A percentile compares a stretch with the other conserved stretches of the same genome.
These are phyloP conservation scores for Mastigias papua DNA, from an alignment of 30 jellyfish, hydroid and myxozoan species.

Conservation along the genomic window DNA sequence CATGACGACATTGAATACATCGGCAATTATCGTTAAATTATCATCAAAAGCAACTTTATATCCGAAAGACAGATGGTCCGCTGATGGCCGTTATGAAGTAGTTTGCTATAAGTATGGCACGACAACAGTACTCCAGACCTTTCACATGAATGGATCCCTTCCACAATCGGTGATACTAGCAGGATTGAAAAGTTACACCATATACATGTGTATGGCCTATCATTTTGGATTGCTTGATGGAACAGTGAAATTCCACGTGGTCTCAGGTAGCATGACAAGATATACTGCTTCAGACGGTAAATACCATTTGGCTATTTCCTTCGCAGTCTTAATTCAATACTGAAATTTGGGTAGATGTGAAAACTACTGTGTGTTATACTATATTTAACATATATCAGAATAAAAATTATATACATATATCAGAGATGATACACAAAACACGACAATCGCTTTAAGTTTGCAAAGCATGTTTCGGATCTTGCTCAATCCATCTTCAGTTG, in stretches of 20 bases:
- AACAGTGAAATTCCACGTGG: neutral
- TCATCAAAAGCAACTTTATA: neutral
- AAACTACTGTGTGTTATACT: neutral
- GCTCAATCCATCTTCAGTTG: no score
- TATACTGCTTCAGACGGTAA: neutral
- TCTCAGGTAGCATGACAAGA: neutral
- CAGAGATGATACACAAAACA: no score
- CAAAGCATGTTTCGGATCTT: no score
- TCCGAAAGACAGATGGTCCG: constrained; percentile 14
- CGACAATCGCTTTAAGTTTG: no score
- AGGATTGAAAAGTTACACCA: constrained; percentile 6
- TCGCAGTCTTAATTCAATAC: neutral
- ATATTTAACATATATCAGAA: no score
- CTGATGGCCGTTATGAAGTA: neutral
- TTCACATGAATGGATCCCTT: neutral
- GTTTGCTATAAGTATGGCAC: neutral
- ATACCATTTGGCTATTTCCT: neutral
- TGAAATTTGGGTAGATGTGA: neutral
- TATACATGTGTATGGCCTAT: neutral
- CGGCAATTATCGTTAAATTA: neutral
- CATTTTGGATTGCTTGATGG: neutral
- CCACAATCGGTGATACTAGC: neutral
- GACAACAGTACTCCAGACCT: neutral
- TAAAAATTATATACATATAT: no score
- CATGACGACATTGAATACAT: neutral